These are phyloP conservation scores for Paramisgurnus dabryanus DNA, from an alignment of 2,113 vertebrate species.

Conservation along the genomic window DNA sequence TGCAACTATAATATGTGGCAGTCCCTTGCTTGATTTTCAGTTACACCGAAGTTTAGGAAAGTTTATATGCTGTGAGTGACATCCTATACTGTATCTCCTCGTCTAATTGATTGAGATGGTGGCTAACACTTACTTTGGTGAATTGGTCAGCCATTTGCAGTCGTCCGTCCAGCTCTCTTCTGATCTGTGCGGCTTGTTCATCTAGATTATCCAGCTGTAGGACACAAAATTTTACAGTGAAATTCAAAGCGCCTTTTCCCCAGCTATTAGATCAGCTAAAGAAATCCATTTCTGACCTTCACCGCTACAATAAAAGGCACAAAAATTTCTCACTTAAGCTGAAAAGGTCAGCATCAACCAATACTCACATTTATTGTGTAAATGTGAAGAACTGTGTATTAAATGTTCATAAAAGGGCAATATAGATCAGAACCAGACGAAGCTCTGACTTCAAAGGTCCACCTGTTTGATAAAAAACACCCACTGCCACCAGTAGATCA, in stretches of 20 bases:
- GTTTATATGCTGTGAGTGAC: background rate
- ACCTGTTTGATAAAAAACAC: no score
- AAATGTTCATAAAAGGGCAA: background rate
- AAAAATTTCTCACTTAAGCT: background rate
- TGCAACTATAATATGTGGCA: no score
- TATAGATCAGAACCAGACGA: background rate
- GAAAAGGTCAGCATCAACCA: background rate
- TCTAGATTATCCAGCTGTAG: slow-evolving; percentile 95
- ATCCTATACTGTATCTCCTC: background rate
- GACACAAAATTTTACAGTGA: slow-evolving; percentile 53
- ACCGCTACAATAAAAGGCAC: background rate
- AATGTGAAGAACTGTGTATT: background rate
- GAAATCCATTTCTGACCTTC: slow-evolving; percentile 7
- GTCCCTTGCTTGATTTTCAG: no score
- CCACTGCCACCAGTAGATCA: background rate
- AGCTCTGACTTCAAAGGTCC: background rate
- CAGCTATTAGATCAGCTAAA: background rate
- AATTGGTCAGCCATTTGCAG: slow-evolving; percentile 99
- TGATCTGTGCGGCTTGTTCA: slow-evolving; percentile 97
- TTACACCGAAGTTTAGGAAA: no score
- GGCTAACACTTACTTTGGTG: slow-evolving; percentile 81
- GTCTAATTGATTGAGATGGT: background rate
- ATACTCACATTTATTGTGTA: background rate
- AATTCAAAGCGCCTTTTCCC: background rate
- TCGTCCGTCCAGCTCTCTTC: slow-evolving; percentile 92